phyloP scores from a whole-genome alignment of 2,888 invertebrate genomes.

The Andrena bucephala region DNA sequence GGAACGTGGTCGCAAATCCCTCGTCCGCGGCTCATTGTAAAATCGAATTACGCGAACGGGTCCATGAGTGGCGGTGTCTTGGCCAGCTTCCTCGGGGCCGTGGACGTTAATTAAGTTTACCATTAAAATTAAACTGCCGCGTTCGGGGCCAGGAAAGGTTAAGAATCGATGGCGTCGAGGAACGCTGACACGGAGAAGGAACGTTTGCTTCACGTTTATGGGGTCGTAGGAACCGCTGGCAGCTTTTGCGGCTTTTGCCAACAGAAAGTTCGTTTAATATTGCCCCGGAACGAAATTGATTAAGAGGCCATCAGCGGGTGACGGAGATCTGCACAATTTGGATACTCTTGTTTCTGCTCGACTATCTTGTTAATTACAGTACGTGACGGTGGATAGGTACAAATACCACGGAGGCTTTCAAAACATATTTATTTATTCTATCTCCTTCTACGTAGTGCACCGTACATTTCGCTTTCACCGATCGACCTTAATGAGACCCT shows the following conservation, averaged over 20 bases:
- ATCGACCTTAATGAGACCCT: slow-evolving; percentile 39
- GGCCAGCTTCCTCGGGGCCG: neutral
- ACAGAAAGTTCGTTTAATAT: too few relatives aligned
- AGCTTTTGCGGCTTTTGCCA: neutral
- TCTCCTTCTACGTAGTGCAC: neutral
- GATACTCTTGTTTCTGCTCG: neutral
- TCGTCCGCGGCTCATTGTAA: slow-evolving; percentile 46
- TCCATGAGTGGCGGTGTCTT: slow-evolving; percentile 4
- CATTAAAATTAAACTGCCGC: slow-evolving; percentile 29
- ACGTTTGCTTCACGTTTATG: neutral
- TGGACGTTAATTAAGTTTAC: slow-evolving; percentile 42
- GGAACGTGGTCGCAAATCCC: slow-evolving; percentile 54
- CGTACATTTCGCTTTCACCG: neutral
- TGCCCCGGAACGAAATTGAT: too few relatives aligned
- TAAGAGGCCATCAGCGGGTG: too few relatives aligned
- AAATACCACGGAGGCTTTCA: neutral
- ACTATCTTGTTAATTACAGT: neutral
- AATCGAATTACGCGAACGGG: slow-evolving; percentile 59
- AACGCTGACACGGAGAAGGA: neutral
- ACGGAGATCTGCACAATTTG: neutral
- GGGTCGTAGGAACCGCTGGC: neutral
- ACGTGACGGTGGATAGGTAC: neutral
- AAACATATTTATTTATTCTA: neutral
- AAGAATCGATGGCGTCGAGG: slow-evolving; percentile 1
- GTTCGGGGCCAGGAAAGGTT: neutral